These are phyloP conservation scores for Neodontobutis hainanensis DNA, from an alignment of 2,113 vertebrate genomes.

Conservation along the genomic window DNA sequence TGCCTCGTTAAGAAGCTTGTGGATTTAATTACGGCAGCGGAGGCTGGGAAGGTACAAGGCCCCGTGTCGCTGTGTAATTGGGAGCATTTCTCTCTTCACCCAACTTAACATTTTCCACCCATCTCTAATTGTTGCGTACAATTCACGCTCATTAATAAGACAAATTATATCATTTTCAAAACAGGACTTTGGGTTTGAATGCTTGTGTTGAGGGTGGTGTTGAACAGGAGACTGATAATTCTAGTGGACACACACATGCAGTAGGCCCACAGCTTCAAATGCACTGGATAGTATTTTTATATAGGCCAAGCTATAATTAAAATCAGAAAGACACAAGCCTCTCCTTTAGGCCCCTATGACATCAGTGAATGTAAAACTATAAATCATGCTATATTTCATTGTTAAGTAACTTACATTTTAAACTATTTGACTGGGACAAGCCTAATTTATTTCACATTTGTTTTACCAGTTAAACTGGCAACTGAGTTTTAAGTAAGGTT, in stretches of 20 bases:
- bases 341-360: conserved; percentile 28
- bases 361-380: conserved; percentile 35
- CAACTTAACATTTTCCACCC: conserved; percentile 73
- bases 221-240: conserved; percentile 41
- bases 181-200: conserved; percentile 54
- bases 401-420: conserved; percentile 11
- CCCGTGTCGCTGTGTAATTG: conserved; percentile 71
- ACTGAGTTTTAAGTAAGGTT: too few relatives aligned
- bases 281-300: conserved; percentile 20
- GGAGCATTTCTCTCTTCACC: conserved; percentile 69
- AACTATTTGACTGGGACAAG: too few relatives aligned
- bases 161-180: conserved; percentile 72
- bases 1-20: conserved; percentile 74
- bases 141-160: conserved; percentile 69
- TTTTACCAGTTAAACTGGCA: too few relatives aligned
- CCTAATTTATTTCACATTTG: too few relatives aligned
- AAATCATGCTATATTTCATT: conserved; percentile 18
- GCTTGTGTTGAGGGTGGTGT: conserved; percentile 5
- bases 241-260: conserved; percentile 27
- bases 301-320: conserved; percentile 58
- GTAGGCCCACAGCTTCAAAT: conserved; percentile 3
- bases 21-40: conserved; percentile 72
- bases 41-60: conserved; percentile 71
- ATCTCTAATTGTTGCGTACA: conserved; percentile 72
- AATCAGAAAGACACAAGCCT: conserved; percentile 31